Evolutionary conservation across 2,797 vertebrate genomes (phyloP).

Genomic region (Micromesistius poutassou): DNA sequence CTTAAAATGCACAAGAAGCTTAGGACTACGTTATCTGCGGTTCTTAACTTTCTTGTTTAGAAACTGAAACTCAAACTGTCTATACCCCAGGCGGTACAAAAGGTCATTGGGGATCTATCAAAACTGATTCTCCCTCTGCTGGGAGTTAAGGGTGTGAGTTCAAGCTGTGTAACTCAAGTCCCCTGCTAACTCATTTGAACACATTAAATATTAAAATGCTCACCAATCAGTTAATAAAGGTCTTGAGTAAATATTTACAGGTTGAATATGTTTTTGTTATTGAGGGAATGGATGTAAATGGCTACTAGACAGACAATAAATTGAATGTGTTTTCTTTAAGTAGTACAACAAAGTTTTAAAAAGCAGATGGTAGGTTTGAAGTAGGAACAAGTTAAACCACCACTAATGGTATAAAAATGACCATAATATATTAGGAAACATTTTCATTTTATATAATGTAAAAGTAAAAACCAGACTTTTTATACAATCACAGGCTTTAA

Average conservation of each 20-base stretch:
- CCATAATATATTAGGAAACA: not conserved
- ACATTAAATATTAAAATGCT: slow-evolving; percentile 35
- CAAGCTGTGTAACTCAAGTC: not conserved
- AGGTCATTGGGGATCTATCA: not conserved
- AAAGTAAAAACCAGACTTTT: too few relatives aligned
- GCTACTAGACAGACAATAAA: not conserved
- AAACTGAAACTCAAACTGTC: too few relatives aligned
- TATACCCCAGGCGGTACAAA: too few relatives aligned
- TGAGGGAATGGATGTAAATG: not conserved
- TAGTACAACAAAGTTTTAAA: not conserved
- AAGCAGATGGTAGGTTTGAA: not conserved
- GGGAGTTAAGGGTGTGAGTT: not conserved
- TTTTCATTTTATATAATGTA: too few relatives aligned
- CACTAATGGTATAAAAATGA: not conserved
- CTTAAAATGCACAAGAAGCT: too few relatives aligned
- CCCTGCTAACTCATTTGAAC: slow-evolving; percentile 31
- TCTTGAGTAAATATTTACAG: slow-evolving; percentile 3
- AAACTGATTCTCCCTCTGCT: not conserved
- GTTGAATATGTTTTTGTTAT: not conserved
- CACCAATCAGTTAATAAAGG: too few relatives aligned
- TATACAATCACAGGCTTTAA: not conserved
- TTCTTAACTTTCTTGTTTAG: too few relatives aligned
- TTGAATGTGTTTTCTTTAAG: not conserved
- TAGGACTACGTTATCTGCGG: not conserved
- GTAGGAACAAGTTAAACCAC: not conserved